Evolutionary conservation across 1,140 invertebrate species (phyloP).

Genomic region (Bombus balteatus): DNA sequence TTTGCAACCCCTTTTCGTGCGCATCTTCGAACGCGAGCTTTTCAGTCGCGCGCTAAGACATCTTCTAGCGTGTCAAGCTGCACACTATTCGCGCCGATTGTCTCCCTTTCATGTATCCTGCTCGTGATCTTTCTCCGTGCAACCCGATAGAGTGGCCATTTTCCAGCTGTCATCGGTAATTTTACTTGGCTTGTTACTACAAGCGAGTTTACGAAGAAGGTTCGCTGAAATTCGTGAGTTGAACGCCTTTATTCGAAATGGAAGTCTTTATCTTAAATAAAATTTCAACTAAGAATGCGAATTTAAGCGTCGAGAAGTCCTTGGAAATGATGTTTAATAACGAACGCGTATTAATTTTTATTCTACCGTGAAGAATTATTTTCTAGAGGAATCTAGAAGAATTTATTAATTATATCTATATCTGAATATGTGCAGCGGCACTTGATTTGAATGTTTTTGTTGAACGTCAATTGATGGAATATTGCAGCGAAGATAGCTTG

Average conservation of each 20-base stretch:
- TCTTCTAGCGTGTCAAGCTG: constrained; percentile 51
- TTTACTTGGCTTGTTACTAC: no score
- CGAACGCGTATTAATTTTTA: not conserved
- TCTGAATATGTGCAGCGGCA: no score
- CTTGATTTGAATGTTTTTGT: not conserved
- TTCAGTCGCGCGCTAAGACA: constrained; percentile 27
- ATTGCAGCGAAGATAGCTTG: not conserved
- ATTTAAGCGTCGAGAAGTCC: not conserved
- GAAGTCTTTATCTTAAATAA: not conserved
- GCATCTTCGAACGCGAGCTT: constrained; percentile 35
- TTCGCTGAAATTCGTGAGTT: not conserved
- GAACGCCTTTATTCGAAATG: not conserved
- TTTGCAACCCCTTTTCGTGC: constrained; percentile 6
- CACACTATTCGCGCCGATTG: constrained; percentile 50
- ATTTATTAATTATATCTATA: not conserved
- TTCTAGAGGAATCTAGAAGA: not conserved
- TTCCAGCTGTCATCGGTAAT: not conserved
- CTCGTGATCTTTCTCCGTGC: not conserved
- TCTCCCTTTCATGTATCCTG: constrained; percentile 34
- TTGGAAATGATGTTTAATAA: not conserved
- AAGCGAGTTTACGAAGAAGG: not conserved
- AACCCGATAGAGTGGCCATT: not conserved
- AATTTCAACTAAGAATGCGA: not conserved
- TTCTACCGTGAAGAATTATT: not conserved
- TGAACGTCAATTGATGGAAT: not conserved